phyloP scores from a whole-genome alignment of 2,797 vertebrate species.

The Chelon auratus region DNA sequence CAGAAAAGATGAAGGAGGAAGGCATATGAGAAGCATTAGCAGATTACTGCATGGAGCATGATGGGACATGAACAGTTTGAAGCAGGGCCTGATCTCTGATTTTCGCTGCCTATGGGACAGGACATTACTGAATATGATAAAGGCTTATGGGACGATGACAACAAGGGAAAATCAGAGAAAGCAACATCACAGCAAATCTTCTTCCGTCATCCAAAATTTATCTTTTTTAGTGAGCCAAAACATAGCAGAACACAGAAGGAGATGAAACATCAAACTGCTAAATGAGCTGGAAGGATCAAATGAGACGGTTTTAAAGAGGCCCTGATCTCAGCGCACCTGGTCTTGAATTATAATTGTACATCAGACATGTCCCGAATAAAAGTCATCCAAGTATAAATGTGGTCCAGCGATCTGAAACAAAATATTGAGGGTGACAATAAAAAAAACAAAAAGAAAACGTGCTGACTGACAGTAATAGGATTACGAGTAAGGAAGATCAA shows the following conservation, averaged over 20 bases:
- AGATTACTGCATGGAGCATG: slow-evolving; percentile 77
- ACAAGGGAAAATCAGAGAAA: neutral
- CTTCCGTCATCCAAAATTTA: slow-evolving; percentile 2
- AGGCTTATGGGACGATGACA: neutral
- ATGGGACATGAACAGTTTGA: slow-evolving; percentile 75
- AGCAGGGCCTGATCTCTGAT: slow-evolving; percentile 38
- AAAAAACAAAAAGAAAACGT: slow-evolving; percentile 24
- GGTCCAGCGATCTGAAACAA: slow-evolving; percentile 6
- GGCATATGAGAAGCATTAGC: slow-evolving; percentile 79
- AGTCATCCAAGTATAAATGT: slow-evolving; percentile 15
- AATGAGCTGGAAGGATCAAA: neutral
- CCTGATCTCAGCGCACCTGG: too few relatives aligned
- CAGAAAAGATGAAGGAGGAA: slow-evolving; percentile 57
- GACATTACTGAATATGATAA: slow-evolving; percentile 25
- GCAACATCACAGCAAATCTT: neutral
- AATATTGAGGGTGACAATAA: slow-evolving; percentile 38
- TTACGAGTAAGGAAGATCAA: slow-evolving; percentile 72
- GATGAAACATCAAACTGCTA: neutral
- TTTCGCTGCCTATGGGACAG: slow-evolving; percentile 39
- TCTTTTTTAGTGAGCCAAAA: neutral
- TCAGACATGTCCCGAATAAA: neutral
- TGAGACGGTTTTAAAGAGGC: neutral
- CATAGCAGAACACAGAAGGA: neutral
- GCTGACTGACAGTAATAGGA: slow-evolving; percentile 73
- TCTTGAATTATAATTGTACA: slow-evolving; percentile 4